phyloP scores from a whole-genome alignment of 2,797 vertebrate genomes.

The Schizothorax lantsangensis region DNA sequence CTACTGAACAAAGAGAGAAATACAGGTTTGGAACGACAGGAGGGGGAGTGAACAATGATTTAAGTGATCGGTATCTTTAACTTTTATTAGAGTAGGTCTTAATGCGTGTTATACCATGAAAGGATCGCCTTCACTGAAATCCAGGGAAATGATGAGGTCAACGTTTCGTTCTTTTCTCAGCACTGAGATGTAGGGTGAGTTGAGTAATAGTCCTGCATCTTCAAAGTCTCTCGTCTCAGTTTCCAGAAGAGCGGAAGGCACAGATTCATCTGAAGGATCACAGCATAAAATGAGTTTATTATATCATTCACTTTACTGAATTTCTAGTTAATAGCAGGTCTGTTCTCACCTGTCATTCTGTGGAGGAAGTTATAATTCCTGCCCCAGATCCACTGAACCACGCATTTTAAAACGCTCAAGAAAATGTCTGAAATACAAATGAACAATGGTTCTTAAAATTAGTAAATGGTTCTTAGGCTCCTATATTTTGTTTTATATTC shows the following conservation, averaged over 20 bases:
- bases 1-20: no score
- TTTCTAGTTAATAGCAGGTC: neutral
- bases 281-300: neutral
- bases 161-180: slow-evolving; percentile 14
- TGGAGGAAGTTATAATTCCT: slow-evolving; percentile 41
- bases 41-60: no score
- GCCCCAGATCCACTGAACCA: slow-evolving; percentile 19
- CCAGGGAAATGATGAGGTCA: slow-evolving; percentile 45
- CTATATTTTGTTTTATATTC: no score
- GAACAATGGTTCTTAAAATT: no score
- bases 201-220: slow-evolving; percentile 23
- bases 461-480: no score
- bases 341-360: slow-evolving; percentile 13
- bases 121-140: slow-evolving; percentile 25
- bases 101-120: slow-evolving; percentile 11
- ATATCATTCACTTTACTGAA: neutral
- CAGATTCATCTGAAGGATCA: neutral
- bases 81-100: neutral
- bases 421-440: neutral
- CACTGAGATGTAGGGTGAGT: slow-evolving; percentile 27
- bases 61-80: no score
- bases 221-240: neutral
- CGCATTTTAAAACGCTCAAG: fast-evolving
- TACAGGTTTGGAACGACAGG: no score
- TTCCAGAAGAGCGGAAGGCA: neutral